Conservation (phyloP, 1,140 invertebrate species). For the Bombus affinis region DNA sequence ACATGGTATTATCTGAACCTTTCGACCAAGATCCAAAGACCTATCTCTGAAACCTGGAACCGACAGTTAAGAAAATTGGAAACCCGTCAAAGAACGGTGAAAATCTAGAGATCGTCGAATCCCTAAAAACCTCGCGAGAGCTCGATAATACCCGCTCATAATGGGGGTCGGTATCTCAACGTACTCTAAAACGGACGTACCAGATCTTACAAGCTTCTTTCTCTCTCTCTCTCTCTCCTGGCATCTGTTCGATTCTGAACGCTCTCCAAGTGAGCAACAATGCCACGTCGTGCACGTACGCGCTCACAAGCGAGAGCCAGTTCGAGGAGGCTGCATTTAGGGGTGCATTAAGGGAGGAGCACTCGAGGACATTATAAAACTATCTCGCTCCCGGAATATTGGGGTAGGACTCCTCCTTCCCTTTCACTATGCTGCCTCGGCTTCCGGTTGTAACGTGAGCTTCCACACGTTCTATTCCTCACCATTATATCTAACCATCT, state of each 20-base stretch:
- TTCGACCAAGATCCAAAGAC: background rate
- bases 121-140: too few species aligned
- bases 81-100: background rate
- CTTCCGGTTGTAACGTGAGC: slow-evolving; percentile 72
- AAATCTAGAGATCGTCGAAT: background rate
- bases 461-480: slow-evolving; percentile 45
- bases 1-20: background rate
- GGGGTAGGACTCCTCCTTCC: slow-evolving; percentile 67
- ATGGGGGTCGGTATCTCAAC: slow-evolving; percentile 40
- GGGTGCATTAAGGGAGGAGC: slow-evolving; percentile 72
- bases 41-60: background rate
- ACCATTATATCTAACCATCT: slow-evolving; percentile 11
- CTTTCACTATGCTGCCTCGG: slow-evolving; percentile 50
- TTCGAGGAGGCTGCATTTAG: slow-evolving; percentile 60
- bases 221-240: background rate
- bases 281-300: slow-evolving; percentile 29
- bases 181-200: slow-evolving; percentile 52
- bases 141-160: slow-evolving; percentile 9
- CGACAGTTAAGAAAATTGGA: background rate
- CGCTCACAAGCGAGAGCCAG: slow-evolving; percentile 15
- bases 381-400: slow-evolving; percentile 66
- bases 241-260: slow-evolving; percentile 63
- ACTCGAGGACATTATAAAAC: slow-evolving; percentile 73
- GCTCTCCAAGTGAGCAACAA: slow-evolving; percentile 69
- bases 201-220: slow-evolving; percentile 39